Conservation (phyloP, 2,797 vertebrate genomes). For the Sebastes trivittatus region DNA sequence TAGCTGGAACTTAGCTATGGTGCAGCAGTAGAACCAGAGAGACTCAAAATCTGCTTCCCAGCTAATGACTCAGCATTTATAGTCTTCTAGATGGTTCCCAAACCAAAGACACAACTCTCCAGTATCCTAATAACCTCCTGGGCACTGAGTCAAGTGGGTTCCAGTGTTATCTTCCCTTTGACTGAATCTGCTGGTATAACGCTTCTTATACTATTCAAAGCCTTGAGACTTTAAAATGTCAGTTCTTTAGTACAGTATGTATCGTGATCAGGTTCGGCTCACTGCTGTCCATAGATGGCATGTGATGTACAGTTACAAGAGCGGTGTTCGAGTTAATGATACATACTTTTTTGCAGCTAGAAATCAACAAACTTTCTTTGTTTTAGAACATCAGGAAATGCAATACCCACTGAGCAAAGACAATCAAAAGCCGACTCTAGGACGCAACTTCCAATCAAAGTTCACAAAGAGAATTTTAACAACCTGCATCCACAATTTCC, state of each 20-base stretch:
- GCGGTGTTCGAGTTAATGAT: background rate
- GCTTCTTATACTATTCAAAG: background rate
- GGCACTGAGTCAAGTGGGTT: background rate
- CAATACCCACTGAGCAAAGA: background rate
- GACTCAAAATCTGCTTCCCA: background rate
- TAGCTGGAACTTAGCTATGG: background rate
- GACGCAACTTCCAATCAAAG: background rate
- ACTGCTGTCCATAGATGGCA: background rate
- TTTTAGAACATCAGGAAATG: background rate
- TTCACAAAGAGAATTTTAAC: background rate
- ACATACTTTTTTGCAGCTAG: background rate
- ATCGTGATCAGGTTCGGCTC: background rate
- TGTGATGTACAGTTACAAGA: background rate
- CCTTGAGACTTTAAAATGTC: background rate
- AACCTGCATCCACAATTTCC: background rate
- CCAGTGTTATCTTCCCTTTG: background rate
- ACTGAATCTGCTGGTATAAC: background rate
- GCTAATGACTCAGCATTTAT: background rate
- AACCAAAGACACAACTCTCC: slow-evolving; percentile 5
- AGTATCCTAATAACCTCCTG: background rate
- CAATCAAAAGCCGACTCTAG: background rate
- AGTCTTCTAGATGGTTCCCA: background rate
- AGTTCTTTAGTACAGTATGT: background rate
- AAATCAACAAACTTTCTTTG: background rate
- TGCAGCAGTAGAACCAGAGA: background rate